These are phyloP conservation scores for Cardinalis cardinalis DNA, from an alignment of 2,113 vertebrate species.

Conservation along the genomic window DNA sequence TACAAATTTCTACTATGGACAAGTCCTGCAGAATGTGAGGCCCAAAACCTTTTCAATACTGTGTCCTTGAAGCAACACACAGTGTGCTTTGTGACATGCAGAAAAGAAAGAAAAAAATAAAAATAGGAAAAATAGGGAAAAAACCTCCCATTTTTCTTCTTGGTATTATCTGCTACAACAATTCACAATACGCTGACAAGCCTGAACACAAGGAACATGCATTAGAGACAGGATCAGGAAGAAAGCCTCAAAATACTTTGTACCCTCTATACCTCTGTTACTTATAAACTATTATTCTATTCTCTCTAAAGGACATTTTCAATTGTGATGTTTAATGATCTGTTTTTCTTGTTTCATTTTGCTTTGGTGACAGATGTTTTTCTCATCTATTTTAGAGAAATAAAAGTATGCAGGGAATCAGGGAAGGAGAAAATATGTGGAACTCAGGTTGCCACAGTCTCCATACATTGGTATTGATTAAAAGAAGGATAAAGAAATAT, in stretches of 20 bases:
- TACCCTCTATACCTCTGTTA: background rate
- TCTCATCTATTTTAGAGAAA: background rate
- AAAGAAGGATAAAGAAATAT: background rate
- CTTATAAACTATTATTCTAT: background rate
- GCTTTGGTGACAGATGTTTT: background rate
- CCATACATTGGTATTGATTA: background rate
- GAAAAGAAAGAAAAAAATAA: background rate
- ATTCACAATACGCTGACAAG: background rate
- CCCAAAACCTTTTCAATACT: background rate
- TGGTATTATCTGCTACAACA: background rate
- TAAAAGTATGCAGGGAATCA: background rate
- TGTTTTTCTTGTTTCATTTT: background rate
- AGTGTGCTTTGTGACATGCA: background rate
- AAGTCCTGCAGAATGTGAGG: background rate
- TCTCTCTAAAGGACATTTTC: background rate
- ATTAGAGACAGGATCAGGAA: background rate
- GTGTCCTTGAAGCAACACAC: background rate
- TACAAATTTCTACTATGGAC: background rate
- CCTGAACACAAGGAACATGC: accelerated
- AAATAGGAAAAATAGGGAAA: background rate
- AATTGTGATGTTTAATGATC: background rate
- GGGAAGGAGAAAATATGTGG: background rate
- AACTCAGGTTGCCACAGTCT: background rate
- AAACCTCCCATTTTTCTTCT: background rate
- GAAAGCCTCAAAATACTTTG: background rate